These are phyloP conservation scores for Meloidogyne floridensis DNA, from an alignment of 1,140 invertebrate genomes.

Conservation along the genomic window DNA sequence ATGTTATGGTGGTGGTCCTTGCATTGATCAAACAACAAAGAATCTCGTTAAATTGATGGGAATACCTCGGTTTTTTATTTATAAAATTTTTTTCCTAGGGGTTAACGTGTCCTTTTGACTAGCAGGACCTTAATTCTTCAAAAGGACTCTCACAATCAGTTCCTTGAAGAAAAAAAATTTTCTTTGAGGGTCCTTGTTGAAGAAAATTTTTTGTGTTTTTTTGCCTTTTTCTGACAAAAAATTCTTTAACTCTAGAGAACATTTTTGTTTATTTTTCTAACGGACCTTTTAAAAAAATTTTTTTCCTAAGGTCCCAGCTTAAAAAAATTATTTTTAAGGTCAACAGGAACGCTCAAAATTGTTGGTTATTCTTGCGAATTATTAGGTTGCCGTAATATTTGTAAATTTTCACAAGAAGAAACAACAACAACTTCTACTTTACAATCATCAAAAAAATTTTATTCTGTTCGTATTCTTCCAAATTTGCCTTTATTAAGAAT, in stretches of 20 bases:
- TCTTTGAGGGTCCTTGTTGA: no score
- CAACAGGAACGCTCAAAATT: conserved; percentile 52
- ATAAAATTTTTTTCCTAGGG: background rate
- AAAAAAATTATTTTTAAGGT: conserved; percentile 34
- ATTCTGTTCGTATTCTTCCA: conserved; percentile 53
- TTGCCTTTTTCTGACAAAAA: background rate
- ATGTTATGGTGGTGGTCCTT: conserved; percentile 30
- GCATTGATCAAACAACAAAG: conserved; percentile 14
- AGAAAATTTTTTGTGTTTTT: no score
- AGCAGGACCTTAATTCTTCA: no score
- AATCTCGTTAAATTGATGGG: conserved; percentile 50
- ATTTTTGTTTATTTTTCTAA: background rate
- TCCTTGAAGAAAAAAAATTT: no score
- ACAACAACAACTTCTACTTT: background rate
- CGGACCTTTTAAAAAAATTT: background rate
- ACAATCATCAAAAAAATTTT: background rate
- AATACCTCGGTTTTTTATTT: conserved; percentile 47
- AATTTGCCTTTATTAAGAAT: conserved; percentile 51
- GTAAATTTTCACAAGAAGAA: conserved; percentile 30
- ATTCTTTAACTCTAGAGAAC: background rate
- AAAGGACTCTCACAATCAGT: background rate
- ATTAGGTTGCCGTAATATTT: conserved; percentile 60
- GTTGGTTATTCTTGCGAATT: conserved; percentile 62
- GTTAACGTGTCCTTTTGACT: no score
- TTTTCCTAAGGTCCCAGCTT: no score